Base-by-base conservation (phyloP, 2,888 invertebrate species). In the Drosophila mercatorum region DNA sequence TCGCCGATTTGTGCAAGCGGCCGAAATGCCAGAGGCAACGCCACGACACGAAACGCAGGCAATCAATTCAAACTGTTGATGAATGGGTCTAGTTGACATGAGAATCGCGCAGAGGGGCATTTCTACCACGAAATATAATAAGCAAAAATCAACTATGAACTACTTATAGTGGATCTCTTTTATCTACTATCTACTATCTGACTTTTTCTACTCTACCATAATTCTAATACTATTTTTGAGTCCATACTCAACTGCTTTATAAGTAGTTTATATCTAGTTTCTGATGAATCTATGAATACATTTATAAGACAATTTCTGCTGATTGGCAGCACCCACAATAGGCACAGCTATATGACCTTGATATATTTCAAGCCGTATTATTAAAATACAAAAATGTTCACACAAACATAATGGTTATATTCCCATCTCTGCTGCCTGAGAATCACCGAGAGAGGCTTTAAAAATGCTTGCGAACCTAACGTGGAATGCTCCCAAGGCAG, bases 21-120 rank as follows among this genome's bases (percentile, higher is more conserved):
- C 67, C 65, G 65, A 77, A 73, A 69, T 69, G 49, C 60, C 61
- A 51, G 56, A 47, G 49, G 47, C 47, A 71, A 38, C 49, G 40
- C 38, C 64, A 44, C 64, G 49, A 66, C 80, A 66, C 60, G 41
- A 67, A 70, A 57, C 67, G 59, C 69, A 40, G 66, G 73, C 72
- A 60, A 89, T 84, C 77, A 89, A 86, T 88, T 80, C 72, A 75
- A 72, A 44, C 66, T 2, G 51, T 65, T 88, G 88, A 83, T 83
- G 73, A 73, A 77, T 76, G 55, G 55, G 46, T 47, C 43, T 26
- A 49, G 17, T 22, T 31, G 49, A 22, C 34, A 59, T 36, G 43
- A 51, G 56, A 57, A 56, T 31, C 47, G 22, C 46, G 14, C 10
- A 28, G 63, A 49, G 46, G 14, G 55, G 34, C 17, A n/a, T 10